These are phyloP conservation scores for Lucilia cuprina DNA, from an alignment of 1,140 invertebrate species.

Conservation along the genomic window DNA sequence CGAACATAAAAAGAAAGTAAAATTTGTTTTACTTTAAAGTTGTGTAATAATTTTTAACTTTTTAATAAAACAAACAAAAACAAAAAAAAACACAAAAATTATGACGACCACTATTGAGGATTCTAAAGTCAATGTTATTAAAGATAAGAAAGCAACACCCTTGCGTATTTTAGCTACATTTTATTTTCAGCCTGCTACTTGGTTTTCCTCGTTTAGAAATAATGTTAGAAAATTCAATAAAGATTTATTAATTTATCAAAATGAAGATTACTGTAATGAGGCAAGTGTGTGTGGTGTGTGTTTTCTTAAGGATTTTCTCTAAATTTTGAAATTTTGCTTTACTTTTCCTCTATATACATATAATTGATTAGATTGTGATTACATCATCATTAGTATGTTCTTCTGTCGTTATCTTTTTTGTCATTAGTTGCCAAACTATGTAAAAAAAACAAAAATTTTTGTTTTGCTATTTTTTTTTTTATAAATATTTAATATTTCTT, in stretches of 20 bases:
- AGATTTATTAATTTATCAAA: conserved; percentile 18
- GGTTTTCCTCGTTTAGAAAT: not conserved
- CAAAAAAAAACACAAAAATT: not conserved
- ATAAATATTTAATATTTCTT: not conserved
- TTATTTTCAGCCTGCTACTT: conserved; percentile 13
- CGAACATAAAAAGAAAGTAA: not conserved
- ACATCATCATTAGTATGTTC: not conserved
- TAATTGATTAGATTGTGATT: not conserved
- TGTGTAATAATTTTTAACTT: conserved; percentile 17
- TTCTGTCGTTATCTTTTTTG: not conserved
- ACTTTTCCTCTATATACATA: not conserved
- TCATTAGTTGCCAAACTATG: not conserved
- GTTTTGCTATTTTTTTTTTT: not conserved
- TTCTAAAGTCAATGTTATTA: not conserved
- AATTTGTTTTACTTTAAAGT: not conserved
- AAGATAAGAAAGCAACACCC: not conserved
- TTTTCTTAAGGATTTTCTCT: not conserved
- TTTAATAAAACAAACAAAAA: not conserved
- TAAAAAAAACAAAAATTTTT: not conserved
- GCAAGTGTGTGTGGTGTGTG: conserved; percentile 13
- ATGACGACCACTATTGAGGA: not conserved
- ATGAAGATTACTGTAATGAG: not conserved
- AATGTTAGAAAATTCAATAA: not conserved
- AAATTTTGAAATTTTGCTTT: not conserved
- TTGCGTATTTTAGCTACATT: conserved; percentile 29